phyloP scores from a whole-genome alignment of 2,113 vertebrate species.

The Anoplopoma fimbria region DNA sequence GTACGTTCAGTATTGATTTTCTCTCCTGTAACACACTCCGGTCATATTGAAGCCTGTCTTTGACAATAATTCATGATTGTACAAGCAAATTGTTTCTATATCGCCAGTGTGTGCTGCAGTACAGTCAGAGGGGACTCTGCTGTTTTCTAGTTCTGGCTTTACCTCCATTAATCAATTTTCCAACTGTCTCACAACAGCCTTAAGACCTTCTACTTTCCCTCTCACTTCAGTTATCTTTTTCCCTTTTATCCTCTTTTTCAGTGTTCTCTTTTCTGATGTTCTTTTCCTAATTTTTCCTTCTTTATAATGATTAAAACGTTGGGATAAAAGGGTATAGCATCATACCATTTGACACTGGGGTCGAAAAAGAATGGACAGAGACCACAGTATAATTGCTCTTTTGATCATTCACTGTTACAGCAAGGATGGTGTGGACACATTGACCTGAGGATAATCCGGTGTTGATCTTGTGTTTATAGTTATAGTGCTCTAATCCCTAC shows the following conservation, averaged over 20 bases:
- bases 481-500: not conserved
- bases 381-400: not conserved
- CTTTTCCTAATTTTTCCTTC: not conserved
- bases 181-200: conserved; percentile 11
- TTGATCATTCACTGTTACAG: conserved; percentile 13
- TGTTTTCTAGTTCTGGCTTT: conserved; percentile 27
- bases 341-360: not conserved
- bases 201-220: not conserved
- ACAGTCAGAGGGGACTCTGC: conserved; percentile 52
- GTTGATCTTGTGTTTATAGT: not conserved
- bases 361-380: not conserved
- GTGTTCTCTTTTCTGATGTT: not conserved
- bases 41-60: conserved; percentile 36
- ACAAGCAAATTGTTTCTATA: conserved; percentile 19
- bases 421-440: not conserved
- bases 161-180: conserved; percentile 66
- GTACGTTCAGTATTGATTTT: conserved; percentile 61
- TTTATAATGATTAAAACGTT: conserved; percentile 29
- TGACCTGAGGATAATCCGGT: conserved; percentile 16
- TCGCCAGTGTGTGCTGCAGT: not conserved
- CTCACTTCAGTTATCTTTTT: not conserved
- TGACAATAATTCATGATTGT: conserved; percentile 42
- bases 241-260: not conserved
- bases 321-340: not conserved
- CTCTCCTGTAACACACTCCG: conserved; percentile 50